Conservation (phyloP, 2,113 vertebrate species). For the Psettodes erumei region DNA sequence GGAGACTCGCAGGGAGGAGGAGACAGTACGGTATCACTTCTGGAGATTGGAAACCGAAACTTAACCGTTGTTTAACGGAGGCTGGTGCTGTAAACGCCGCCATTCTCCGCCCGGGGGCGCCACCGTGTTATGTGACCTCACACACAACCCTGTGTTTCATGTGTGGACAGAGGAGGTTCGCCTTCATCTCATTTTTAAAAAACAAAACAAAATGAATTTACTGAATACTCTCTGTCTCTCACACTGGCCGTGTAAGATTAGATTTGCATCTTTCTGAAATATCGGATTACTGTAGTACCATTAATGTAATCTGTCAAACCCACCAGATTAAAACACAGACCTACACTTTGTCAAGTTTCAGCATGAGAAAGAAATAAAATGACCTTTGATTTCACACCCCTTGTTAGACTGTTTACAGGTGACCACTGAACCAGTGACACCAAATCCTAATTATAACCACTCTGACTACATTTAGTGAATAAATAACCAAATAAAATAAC, state of each 20-base stretch:
- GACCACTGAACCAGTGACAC: no score
- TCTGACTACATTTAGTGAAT: no score
- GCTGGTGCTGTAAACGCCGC: background rate
- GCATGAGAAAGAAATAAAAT: no score
- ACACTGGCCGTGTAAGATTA: conserved; percentile 4
- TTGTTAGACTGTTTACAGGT: no score
- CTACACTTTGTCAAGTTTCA: background rate
- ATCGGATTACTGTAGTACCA: conserved; percentile 14
- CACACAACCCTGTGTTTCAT: background rate
- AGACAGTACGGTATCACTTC: background rate
- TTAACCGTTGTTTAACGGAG: background rate
- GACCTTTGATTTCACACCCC: no score
- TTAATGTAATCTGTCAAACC: conserved; percentile 10
- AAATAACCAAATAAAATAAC: background rate
- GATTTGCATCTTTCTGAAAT: conserved; percentile 9
- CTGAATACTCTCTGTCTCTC: background rate
- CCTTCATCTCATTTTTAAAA: no score
- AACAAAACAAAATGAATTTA: no score
- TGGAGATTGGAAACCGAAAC: conserved; percentile 79
- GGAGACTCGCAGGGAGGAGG: no score
- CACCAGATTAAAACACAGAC: background rate
- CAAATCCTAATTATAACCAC: no score
- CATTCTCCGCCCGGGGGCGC: conserved; percentile 26
- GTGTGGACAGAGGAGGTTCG: background rate
- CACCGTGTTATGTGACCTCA: fast-evolving